These are phyloP conservation scores for Argyresthia goedartella DNA, from an alignment of 2,888 invertebrate genomes.

Conservation along the genomic window DNA sequence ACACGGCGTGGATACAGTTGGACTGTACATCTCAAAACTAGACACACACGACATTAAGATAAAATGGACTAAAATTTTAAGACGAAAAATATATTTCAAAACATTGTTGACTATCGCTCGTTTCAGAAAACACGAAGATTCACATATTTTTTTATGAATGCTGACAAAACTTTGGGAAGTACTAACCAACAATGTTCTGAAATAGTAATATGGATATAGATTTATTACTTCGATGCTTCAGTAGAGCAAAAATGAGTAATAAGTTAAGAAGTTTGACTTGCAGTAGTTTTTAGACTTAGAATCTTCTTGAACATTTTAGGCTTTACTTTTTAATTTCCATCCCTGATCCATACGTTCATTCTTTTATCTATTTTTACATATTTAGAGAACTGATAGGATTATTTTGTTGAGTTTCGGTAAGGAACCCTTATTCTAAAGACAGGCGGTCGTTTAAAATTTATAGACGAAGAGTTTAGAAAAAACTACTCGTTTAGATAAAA, in stretches of 20 bases:
- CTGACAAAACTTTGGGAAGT: not conserved
- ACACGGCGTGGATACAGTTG: not conserved
- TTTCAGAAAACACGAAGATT: not conserved
- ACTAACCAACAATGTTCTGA: not conserved
- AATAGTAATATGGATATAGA: not conserved
- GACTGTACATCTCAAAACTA: constrained; percentile 22
- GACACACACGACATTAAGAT: constrained; percentile 45
- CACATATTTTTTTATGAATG: not conserved
- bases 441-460: too few species aligned
- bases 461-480: constrained; percentile 18
- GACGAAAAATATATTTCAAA: constrained; percentile 11
- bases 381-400: too few species aligned
- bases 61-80: constrained; percentile 12
- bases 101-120: constrained; percentile 15
- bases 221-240: not conserved
- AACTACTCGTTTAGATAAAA: constrained; percentile 22
- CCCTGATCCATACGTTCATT: not conserved
- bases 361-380: not conserved
- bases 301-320: too few species aligned
- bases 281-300: not conserved
- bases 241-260: not conserved
- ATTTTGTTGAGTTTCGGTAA: too few species aligned
- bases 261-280: not conserved
- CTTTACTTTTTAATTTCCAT: too few species aligned
- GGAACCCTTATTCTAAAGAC: too few species aligned